A percentile compares a stretch with the other conserved stretches of the same genome.
Conservation (phyloP, 2,888 invertebrate genomes). For the Catonia carolina region DNA sequence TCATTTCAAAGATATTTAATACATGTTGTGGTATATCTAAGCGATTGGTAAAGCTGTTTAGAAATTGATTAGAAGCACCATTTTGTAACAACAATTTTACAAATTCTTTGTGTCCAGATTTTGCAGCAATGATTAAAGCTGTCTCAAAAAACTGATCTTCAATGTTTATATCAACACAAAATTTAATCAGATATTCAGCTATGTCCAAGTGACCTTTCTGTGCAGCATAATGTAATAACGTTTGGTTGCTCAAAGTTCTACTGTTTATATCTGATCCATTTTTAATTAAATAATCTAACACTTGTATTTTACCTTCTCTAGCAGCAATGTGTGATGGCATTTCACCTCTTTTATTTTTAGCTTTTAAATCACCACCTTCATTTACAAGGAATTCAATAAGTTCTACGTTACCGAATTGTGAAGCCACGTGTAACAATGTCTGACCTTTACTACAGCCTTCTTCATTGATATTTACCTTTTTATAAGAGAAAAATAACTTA, state of each 20-base stretch:
- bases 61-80: too few relatives aligned
- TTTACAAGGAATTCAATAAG: constrained; percentile 28
- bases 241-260: constrained; percentile 11
- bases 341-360: constrained; percentile 29
- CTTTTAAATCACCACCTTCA: constrained; percentile 30
- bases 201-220: too few relatives aligned
- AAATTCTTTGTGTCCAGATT: too few relatives aligned
- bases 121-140: too few relatives aligned
- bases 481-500: constrained; percentile 22
- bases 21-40: too few relatives aligned
- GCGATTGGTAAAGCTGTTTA: too few relatives aligned
- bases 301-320: constrained; percentile 18
- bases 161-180: too few relatives aligned
- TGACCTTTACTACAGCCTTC: constrained; percentile 16
- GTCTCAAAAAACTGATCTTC: too few relatives aligned
- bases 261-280: constrained; percentile 27
- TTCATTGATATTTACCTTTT: constrained; percentile 25
- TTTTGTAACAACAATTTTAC: too few relatives aligned
- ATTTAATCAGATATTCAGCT: too few relatives aligned
- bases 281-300: constrained; percentile 28
- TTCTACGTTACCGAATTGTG: constrained; percentile 21
- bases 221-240: constrained; percentile 29
- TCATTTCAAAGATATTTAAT: too few relatives aligned
- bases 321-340: constrained; percentile 30
- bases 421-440: constrained; percentile 29